Evolutionary conservation across 2,113 vertebrate species (phyloP).

Genomic region (Zapus hudsonius): DNA sequence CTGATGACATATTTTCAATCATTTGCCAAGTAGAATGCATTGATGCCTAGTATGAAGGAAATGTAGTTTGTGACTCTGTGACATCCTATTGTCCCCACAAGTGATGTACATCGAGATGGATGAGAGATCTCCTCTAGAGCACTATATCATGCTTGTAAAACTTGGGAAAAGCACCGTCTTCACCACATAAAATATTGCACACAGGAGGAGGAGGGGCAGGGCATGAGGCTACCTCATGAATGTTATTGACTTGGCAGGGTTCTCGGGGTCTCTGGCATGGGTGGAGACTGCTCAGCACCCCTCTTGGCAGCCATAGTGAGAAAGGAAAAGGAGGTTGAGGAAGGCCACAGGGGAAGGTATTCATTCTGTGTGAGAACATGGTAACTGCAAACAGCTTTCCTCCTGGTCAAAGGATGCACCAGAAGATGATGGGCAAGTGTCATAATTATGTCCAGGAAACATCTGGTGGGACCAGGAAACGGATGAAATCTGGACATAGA

Average conservation of each 20-base stretch:
- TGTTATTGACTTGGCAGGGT: not conserved
- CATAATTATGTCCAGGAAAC: slow-evolving; percentile 86
- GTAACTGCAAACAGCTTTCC: slow-evolving; percentile 82
- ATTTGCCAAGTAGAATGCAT: not conserved
- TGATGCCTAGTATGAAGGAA: not conserved
- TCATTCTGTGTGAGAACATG: slow-evolving; percentile 83
- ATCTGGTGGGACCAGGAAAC: slow-evolving; percentile 86
- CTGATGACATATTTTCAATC: not conserved
- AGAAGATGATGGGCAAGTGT: slow-evolving; percentile 75
- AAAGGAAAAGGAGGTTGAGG: slow-evolving; percentile 88
- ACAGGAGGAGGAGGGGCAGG: slow-evolving; percentile 56
- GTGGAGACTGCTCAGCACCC: slow-evolving; percentile 78
- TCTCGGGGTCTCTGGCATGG: slow-evolving; percentile 69
- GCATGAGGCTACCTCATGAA: not conserved
- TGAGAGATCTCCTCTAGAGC: not conserved
- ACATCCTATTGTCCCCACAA: not conserved
- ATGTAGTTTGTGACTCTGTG: not conserved
- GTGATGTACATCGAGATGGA: not conserved
- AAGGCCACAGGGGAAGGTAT: slow-evolving; percentile 83
- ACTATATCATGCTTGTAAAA: no score
- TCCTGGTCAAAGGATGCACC: slow-evolving; percentile 79
- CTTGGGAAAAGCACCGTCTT: not conserved
- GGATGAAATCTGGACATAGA: slow-evolving; percentile 60
- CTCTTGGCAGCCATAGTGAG: slow-evolving; percentile 87
- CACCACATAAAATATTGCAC: not conserved